These are phyloP conservation scores for Tridacna gigas DNA, from an alignment of 2,888 invertebrate genomes.

Conservation along the genomic window DNA sequence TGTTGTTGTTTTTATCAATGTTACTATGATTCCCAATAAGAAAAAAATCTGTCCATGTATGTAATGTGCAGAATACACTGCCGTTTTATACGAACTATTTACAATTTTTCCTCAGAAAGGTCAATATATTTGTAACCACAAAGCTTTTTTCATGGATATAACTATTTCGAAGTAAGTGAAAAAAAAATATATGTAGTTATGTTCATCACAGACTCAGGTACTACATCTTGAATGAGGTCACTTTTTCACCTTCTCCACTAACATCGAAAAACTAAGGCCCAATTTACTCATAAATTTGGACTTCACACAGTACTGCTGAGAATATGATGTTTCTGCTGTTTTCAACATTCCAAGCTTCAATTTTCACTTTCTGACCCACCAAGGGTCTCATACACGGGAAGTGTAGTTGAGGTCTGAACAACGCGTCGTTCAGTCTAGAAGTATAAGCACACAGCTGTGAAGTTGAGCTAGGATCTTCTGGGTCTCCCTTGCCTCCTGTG, in stretches of 20 bases:
- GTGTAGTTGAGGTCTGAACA: constrained; percentile 85
- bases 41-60: neutral
- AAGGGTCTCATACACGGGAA: constrained; percentile 85
- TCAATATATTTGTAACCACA: neutral
- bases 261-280: neutral
- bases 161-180: neutral
- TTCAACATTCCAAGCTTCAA: constrained; percentile 86
- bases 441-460: constrained; percentile 85
- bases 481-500: constrained; percentile 78
- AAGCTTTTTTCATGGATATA: neutral
- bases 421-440: constrained; percentile 85
- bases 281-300: constrained; percentile 85
- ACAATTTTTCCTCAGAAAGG: neutral
- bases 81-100: constrained; percentile 10
- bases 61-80: constrained; percentile 2
- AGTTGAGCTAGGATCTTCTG: constrained; percentile 76
- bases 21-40: neutral
- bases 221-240: constrained; percentile 17
- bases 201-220: constrained; percentile 20
- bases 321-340: constrained; percentile 86
- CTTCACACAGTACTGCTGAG: constrained; percentile 86
- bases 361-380: constrained; percentile 86
- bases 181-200: neutral
- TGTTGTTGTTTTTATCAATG: neutral
- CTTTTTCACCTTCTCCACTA: constrained; percentile 1